Conservation (phyloP, 2,113 vertebrate genomes). For the Heliornis fulica region DNA sequence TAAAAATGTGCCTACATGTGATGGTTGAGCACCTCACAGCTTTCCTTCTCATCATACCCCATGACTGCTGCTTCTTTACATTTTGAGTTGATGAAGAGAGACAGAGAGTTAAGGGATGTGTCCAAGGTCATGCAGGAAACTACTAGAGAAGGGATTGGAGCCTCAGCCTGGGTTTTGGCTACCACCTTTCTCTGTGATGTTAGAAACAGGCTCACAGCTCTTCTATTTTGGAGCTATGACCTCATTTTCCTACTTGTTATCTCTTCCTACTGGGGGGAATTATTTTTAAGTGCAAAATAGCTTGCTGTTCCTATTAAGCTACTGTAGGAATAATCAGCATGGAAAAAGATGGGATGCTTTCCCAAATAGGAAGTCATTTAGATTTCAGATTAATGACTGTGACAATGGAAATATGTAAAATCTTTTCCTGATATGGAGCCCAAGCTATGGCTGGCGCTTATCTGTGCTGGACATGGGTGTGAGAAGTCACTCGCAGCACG, state of each 20-base stretch:
- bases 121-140: neutral
- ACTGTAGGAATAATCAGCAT: neutral
- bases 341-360: constrained; percentile 21
- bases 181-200: neutral
- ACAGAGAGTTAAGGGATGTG: neutral
- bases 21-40: neutral
- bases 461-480: neutral
- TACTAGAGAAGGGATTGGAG: neutral
- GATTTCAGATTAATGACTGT: constrained; percentile 52
- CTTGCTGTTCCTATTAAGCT: neutral
- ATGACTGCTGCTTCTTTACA: neutral
- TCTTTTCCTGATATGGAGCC: neutral
- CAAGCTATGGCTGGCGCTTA: neutral
- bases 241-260: neutral
- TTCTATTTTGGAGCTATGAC: neutral
- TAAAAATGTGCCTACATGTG: neutral
- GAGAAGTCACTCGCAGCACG: neutral
- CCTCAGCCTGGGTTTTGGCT: neutral
- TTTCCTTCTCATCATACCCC: neutral
- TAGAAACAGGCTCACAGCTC: neutral
- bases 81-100: neutral
- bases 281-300: neutral
- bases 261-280: neutral
- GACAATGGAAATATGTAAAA: constrained; percentile 47
- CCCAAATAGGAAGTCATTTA: constrained; percentile 63